Conservation (phyloP, 1,140 invertebrate genomes). For the Drosophila aff. region DNA sequence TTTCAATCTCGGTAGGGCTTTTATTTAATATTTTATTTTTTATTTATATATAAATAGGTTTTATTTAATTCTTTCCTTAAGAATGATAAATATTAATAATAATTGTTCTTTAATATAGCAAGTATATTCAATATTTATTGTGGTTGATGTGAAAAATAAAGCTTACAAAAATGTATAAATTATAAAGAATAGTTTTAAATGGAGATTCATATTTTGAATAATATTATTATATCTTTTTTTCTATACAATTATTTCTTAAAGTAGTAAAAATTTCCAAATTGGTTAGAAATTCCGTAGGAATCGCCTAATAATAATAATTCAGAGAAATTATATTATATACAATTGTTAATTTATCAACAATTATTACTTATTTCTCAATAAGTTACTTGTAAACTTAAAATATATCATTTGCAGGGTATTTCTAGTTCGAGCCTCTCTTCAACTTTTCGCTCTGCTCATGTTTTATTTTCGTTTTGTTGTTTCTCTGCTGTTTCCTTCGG, state of each 20-base stretch:
- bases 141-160: neutral
- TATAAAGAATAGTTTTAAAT: neutral
- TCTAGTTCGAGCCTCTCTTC: no score
- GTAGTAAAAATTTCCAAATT: no score
- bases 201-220: neutral
- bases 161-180: neutral
- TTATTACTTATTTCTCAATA: neutral
- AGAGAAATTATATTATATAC: no score
- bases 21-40: neutral
- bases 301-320: no score
- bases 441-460: slow-evolving; percentile 4
- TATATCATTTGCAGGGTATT: neutral
- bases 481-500: slow-evolving; percentile 47
- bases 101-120: neutral
- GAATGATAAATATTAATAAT: neutral
- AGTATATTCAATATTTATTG: neutral
- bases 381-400: neutral
- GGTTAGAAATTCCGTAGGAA: neutral
- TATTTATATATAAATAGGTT: neutral
- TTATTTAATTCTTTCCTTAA: neutral
- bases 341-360: neutral
- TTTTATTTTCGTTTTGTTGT: slow-evolving; percentile 57
- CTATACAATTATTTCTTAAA: neutral
- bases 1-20: accelerated
- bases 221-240: neutral